These are phyloP conservation scores for Pammene fasciana DNA, from an alignment of 2,888 invertebrate genomes.

Conservation along the genomic window DNA sequence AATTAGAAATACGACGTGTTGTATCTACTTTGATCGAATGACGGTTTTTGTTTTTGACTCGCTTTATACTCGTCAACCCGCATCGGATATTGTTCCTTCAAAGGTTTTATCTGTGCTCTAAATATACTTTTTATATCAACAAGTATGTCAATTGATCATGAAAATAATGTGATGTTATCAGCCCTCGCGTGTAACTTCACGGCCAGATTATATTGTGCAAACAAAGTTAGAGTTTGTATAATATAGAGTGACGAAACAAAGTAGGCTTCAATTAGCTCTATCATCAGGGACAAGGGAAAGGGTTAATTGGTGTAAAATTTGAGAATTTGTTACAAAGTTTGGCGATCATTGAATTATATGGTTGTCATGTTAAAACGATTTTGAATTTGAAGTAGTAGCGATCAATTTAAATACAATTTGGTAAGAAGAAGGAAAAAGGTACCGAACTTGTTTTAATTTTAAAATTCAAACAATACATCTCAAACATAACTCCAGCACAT, in stretches of 20 bases:
- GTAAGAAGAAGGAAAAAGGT: no score
- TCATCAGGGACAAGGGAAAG: not conserved
- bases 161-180: constrained; percentile 1
- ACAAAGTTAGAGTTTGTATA: not conserved
- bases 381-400: no score
- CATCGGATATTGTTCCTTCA: constrained; percentile 6
- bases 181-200: not conserved
- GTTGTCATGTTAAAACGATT: no score
- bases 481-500: no score
- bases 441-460: no score
- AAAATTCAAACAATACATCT: no score
- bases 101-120: constrained; percentile 12
- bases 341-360: not conserved
- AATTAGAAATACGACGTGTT: constrained; percentile 5
- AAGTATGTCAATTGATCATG: constrained; percentile 10
- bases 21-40: constrained; percentile 11
- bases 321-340: not conserved
- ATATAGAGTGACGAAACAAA: not conserved
- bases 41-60: constrained; percentile 22
- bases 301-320: not conserved
- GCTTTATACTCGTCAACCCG: not conserved
- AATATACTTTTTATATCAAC: constrained; percentile 2
- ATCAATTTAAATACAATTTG: no score
- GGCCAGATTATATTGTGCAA: not conserved
- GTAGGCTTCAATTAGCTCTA: not conserved